Evolutionary conservation across 2,113 vertebrate genomes (phyloP).

Genomic region (Myiagra hebetior): DNA sequence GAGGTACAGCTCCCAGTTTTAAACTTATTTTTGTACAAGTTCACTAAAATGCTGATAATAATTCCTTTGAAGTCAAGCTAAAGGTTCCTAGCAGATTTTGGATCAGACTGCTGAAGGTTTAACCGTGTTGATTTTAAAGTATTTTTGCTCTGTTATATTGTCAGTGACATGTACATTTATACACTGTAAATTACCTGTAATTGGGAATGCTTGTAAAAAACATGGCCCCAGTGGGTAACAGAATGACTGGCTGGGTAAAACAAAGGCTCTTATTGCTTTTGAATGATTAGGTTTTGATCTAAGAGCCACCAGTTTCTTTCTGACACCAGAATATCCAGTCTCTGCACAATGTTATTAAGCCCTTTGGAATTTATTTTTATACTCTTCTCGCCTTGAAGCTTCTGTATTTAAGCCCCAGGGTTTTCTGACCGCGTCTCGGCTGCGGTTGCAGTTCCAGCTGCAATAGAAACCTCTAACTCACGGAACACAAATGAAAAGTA

Average conservation of each 20-base stretch:
- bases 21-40: not conserved
- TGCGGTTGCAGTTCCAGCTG: not conserved
- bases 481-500: not conserved
- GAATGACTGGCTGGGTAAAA: slow-evolving; percentile 5
- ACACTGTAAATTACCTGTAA: not conserved
- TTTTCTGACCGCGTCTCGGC: slow-evolving; percentile 28
- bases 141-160: not conserved
- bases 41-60: not conserved
- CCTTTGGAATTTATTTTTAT: slow-evolving; percentile 64
- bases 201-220: not conserved
- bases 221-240: not conserved
- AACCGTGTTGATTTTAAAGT: not conserved
- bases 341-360: slow-evolving; percentile 50
- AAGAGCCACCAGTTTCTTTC: slow-evolving; percentile 29
- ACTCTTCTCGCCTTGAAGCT: slow-evolving; percentile 30
- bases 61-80: slow-evolving; percentile 20
- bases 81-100: slow-evolving; percentile 19
- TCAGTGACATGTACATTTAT: not conserved
- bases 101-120: not conserved
- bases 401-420: slow-evolving; percentile 45
- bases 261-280: slow-evolving; percentile 17
- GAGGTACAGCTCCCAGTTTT: not conserved
- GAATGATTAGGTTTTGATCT: slow-evolving; percentile 46
- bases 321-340: slow-evolving; percentile 40
- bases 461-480: not conserved